A percentile compares a stretch with the other conserved stretches of the same genome.
These are phyloP conservation scores for Catagonus wagneri DNA, from an alignment of 2,113 vertebrate genomes.

Conservation along the genomic window DNA sequence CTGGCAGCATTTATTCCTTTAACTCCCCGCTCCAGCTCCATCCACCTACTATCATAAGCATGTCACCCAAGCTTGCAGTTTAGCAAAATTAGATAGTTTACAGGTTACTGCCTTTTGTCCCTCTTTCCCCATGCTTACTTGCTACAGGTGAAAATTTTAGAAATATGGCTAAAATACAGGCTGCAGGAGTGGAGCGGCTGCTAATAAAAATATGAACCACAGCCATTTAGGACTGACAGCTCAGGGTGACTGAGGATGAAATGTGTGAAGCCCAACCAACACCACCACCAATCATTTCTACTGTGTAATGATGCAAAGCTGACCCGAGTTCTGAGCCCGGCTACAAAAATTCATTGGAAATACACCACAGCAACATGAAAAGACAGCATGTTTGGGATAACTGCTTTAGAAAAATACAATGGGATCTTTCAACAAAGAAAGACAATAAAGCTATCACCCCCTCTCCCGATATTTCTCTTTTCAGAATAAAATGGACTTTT, in stretches of 20 bases:
- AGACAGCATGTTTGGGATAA: neutral
- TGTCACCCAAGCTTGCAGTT: neutral
- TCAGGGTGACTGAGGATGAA: neutral
- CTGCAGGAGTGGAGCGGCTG: neutral
- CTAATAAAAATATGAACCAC: neutral
- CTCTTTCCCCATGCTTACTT: neutral
- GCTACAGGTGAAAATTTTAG: neutral
- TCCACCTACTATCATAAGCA: neutral
- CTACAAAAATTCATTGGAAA: neutral
- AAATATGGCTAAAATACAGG: neutral
- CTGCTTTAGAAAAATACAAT: neutral
- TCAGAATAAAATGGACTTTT: neutral
- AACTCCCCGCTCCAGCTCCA: neutral
- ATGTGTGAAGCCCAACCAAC: neutral
- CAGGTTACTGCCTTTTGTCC: neutral
- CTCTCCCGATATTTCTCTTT: neutral
- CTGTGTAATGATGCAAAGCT: neutral
- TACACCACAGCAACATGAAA: neutral
- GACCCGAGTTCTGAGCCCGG: neutral
- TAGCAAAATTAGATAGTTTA: neutral
- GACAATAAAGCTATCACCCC: conserved; percentile 17
- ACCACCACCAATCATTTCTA: neutral
- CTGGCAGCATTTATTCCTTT: neutral
- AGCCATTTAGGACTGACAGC: neutral
- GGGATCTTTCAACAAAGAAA: conserved; percentile 43